phyloP scores from a whole-genome alignment of 2,888 invertebrate genomes.

The Ephialtes manifestator region DNA sequence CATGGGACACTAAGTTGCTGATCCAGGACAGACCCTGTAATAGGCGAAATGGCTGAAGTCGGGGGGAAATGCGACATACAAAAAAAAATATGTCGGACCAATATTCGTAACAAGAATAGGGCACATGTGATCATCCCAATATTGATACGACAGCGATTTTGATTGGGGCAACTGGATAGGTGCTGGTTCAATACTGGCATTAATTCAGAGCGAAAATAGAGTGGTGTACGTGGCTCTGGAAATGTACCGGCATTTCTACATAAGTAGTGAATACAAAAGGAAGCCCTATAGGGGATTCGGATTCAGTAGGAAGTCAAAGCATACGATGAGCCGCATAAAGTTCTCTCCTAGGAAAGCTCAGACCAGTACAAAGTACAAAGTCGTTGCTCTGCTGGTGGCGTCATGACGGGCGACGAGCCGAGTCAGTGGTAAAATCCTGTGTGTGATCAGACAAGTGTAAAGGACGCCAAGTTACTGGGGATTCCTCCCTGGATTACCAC shows the following conservation, averaged over 20 bases:
- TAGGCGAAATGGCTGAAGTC: no score
- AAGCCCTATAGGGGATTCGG: not conserved
- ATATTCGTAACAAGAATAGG: no score
- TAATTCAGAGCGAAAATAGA: no score
- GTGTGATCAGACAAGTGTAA: slow-evolving; percentile 66
- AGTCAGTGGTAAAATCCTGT: slow-evolving; percentile 56
- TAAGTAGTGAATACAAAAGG: not conserved
- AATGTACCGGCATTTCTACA: not conserved
- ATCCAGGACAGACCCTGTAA: no score
- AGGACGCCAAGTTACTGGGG: slow-evolving; percentile 50
- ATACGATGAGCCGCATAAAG: slow-evolving; percentile 42
- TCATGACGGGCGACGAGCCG: slow-evolving; percentile 26
- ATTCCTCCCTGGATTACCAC: slow-evolving; percentile 62
- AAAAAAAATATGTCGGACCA: no score
- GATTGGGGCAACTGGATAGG: no score
- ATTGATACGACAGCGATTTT: no score
- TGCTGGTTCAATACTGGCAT: no score
- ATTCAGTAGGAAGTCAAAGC: slow-evolving; percentile 39
- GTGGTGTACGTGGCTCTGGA: no score
- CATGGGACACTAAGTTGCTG: no score
- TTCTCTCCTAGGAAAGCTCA: slow-evolving; percentile 13
- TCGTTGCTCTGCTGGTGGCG: slow-evolving; percentile 9
- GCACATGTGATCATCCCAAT: no score
- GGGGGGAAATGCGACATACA: no score
- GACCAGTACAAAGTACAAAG: slow-evolving; percentile 27